Conservation (phyloP, 2,797 vertebrate species). For the Sebastolobus altivelis region DNA sequence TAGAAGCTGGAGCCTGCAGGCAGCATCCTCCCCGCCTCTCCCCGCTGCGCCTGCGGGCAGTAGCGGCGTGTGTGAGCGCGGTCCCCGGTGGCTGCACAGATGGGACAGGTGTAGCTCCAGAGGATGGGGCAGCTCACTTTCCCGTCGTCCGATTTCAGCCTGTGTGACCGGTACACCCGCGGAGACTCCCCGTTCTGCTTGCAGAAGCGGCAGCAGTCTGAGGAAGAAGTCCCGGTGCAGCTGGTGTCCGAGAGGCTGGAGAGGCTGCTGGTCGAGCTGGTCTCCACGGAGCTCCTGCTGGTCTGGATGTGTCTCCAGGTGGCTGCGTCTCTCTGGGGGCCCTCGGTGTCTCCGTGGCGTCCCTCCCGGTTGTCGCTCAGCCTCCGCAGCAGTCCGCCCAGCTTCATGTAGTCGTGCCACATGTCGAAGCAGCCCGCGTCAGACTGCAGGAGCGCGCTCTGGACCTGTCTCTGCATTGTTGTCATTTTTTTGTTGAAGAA, state of each 20-base stretch:
- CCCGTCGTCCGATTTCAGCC: constrained; percentile 81
- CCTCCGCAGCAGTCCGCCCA: constrained; percentile 70
- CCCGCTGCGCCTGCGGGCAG: constrained; percentile 75
- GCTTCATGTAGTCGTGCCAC: constrained; percentile 89
- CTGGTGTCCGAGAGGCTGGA: constrained; percentile 56
- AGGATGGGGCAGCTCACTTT: constrained; percentile 88
- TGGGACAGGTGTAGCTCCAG: constrained; percentile 86
- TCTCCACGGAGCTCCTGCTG: not conserved
- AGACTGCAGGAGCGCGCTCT: not conserved
- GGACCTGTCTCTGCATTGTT: constrained; percentile 7
- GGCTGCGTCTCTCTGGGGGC: not conserved
- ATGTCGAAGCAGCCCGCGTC: constrained; percentile 75
- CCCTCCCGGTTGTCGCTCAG: constrained; percentile 16
- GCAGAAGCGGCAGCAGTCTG: constrained; percentile 86
- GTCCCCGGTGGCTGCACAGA: constrained; percentile 86
- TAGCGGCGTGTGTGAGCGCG: constrained; percentile 90
- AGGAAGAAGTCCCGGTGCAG: not conserved
- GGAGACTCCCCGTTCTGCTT: constrained; percentile 88
- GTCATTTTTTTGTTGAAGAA: constrained; percentile 10
- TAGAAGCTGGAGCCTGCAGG: not conserved
- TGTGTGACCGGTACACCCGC: constrained; percentile 84
- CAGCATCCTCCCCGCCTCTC: not conserved
- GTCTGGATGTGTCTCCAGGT: not conserved
- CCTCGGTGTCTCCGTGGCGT: not conserved
- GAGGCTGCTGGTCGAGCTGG: not conserved